A percentile compares a stretch with the other conserved stretches of the same genome.
Conservation (phyloP, 1,140 invertebrate species). For the Harlomillsia oculata region DNA sequence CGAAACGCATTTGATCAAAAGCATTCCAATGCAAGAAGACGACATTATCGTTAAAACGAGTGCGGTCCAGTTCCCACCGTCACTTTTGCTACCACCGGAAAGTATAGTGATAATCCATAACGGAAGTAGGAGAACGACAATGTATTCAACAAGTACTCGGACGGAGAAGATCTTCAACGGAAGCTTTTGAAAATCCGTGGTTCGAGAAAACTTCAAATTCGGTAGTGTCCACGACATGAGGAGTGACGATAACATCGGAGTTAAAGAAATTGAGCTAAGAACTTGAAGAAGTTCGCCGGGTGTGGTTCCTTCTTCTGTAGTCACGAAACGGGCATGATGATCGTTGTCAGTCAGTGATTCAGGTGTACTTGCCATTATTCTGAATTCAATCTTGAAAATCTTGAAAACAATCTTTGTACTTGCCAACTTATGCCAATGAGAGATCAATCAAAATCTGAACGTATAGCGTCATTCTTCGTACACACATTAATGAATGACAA, state of each 20-base stretch:
- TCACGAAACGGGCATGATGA: conserved; percentile 18
- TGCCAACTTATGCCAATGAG: not conserved
- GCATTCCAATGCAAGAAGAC: conserved; percentile 9
- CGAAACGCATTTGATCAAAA: conserved; percentile 22
- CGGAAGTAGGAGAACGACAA: conserved; percentile 13
- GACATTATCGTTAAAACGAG: not conserved
- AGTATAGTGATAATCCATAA: conserved; percentile 21
- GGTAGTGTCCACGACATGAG: conserved; percentile 31
- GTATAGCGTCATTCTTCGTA: too few relatives aligned
- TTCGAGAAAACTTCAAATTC: not conserved
- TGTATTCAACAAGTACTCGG: conserved; percentile 26
- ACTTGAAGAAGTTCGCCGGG: conserved; percentile 20
- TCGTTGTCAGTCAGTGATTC: too few relatives aligned
- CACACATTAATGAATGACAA: too few relatives aligned
- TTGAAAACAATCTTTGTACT: not conserved
- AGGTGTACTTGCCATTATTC: too few relatives aligned
- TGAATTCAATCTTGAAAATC: too few relatives aligned
- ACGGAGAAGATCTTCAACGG: conserved; percentile 1
- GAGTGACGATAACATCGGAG: conserved; percentile 19
- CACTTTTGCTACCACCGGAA: not conserved
- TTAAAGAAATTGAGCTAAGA: conserved; percentile 20
- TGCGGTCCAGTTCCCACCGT: not conserved
- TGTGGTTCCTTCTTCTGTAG: conserved; percentile 26
- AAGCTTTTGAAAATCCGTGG: not conserved
- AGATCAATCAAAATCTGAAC: too few relatives aligned